Conservation (phyloP, 2,797 vertebrate genomes). For the Cuculus canorus region DNA sequence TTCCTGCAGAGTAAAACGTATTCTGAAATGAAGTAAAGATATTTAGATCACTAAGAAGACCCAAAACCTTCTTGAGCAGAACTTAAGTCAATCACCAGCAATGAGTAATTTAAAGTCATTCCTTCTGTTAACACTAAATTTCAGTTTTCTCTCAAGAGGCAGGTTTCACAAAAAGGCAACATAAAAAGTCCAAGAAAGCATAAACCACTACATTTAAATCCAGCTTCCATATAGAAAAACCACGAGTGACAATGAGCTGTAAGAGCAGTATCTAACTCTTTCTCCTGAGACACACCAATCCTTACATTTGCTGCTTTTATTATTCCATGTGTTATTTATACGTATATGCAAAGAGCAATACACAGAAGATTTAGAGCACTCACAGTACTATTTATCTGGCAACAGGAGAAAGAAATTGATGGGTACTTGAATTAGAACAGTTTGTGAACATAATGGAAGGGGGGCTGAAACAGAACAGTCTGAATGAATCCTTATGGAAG, state of each 20-base stretch:
- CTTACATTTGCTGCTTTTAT: background rate
- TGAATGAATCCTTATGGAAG: background rate
- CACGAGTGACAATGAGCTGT: background rate
- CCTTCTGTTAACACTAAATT: background rate
- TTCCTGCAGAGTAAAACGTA: conserved; percentile 96
- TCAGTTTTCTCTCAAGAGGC: background rate
- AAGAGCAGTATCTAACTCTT: background rate
- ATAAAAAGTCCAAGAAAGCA: background rate
- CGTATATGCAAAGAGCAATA: background rate
- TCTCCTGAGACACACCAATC: background rate
- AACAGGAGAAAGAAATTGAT: background rate
- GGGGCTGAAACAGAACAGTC: background rate
- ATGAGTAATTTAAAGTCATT: background rate
- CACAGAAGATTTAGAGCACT: background rate
- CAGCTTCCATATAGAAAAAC: background rate
- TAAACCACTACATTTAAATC: background rate
- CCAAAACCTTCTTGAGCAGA: background rate
- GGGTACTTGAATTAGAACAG: background rate
- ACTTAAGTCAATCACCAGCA: background rate
- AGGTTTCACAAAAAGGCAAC: background rate
- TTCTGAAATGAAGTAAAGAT: conserved; percentile 78
- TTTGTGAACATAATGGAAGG: background rate
- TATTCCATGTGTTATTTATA: background rate
- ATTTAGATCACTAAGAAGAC: background rate
- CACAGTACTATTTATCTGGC: background rate